These are phyloP conservation scores for Tetheella fluctuosa DNA, from an alignment of 2,888 invertebrate genomes.

Conservation along the genomic window DNA sequence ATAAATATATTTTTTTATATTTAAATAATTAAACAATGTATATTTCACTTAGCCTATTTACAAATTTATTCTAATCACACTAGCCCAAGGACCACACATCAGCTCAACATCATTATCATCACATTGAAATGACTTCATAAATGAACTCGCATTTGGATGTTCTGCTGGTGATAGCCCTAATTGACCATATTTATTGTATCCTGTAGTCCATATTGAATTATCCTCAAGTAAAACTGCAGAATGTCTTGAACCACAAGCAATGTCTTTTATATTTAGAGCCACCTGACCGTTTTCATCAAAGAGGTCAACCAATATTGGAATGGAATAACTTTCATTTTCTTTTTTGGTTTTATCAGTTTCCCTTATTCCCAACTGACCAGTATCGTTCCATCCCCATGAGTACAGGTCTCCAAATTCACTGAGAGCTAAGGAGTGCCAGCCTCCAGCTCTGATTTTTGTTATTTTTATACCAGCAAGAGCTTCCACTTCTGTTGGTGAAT, in stretches of 20 bases:
- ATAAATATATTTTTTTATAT: no score
- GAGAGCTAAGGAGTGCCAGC: constrained; percentile 94
- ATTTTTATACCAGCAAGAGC: constrained; percentile 91
- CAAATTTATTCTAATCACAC: constrained; percentile 45
- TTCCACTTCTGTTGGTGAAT: constrained; percentile 87
- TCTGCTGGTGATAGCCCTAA: constrained; percentile 78
- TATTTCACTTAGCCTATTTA: no score
- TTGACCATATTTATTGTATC: constrained; percentile 93
- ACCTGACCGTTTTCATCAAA: constrained; percentile 67
- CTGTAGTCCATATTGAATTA: constrained; percentile 88
- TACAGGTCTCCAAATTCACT: constrained; percentile 93
- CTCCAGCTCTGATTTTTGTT: constrained; percentile 89
- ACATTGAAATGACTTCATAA: constrained; percentile 55
- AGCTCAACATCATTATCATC: constrained; percentile 41
- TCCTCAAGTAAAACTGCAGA: constrained; percentile 88
- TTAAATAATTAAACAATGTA: no score
- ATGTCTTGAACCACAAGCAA: constrained; percentile 91
- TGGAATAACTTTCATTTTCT: constrained; percentile 50
- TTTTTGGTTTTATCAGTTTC: constrained; percentile 50
- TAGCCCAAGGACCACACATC: constrained; percentile 71
- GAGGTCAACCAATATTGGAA: constrained; percentile 69
- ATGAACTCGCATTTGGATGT: constrained; percentile 51
- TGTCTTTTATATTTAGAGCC: constrained; percentile 81
- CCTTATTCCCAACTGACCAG: constrained; percentile 91
- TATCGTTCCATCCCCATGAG: constrained; percentile 96